phyloP scores from a whole-genome alignment of 2,797 vertebrate species.

The Neomorphus geoffroyi region DNA sequence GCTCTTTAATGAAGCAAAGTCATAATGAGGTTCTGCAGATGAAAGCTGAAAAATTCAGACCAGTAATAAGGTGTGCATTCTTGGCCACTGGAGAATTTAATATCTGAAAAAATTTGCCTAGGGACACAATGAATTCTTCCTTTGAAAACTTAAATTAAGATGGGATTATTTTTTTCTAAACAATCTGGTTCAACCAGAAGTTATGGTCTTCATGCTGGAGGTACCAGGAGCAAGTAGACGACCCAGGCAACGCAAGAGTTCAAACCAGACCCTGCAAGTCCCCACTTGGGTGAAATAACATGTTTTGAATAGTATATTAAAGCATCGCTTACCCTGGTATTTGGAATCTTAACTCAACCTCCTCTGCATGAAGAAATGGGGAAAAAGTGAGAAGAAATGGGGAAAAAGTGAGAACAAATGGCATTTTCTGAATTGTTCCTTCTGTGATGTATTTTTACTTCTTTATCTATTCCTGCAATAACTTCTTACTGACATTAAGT shows the following conservation, averaged over 20 bases:
- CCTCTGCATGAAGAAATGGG: not conserved
- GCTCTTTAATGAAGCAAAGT: not conserved
- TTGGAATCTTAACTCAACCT: not conserved
- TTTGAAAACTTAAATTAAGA: slow-evolving; percentile 64
- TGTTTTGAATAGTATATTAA: not conserved
- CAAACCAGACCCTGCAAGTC: not conserved
- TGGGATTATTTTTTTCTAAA: slow-evolving; percentile 12
- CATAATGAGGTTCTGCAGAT: slow-evolving; percentile 41
- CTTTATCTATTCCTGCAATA: not conserved
- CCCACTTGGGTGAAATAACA: slow-evolving; percentile 13
- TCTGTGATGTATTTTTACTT: not conserved
- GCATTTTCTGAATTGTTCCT: not conserved
- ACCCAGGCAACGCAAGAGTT: not conserved
- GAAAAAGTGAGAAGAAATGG: not conserved
- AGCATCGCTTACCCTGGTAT: not conserved
- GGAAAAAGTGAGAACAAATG: not conserved
- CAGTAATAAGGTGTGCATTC: slow-evolving; percentile 64
- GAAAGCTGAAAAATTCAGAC: slow-evolving; percentile 52
- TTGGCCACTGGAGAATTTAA: slow-evolving; percentile 64
- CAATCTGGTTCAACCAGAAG: slow-evolving; percentile 61
- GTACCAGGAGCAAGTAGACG: not conserved
- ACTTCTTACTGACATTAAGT: not conserved
- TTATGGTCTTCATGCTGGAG: slow-evolving; percentile 35
- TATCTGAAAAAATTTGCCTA: slow-evolving; percentile 69
- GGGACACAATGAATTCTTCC: slow-evolving; percentile 37